Base-by-base conservation (phyloP, 2,888 invertebrate genomes). In the Melolontha melolontha region DNA sequence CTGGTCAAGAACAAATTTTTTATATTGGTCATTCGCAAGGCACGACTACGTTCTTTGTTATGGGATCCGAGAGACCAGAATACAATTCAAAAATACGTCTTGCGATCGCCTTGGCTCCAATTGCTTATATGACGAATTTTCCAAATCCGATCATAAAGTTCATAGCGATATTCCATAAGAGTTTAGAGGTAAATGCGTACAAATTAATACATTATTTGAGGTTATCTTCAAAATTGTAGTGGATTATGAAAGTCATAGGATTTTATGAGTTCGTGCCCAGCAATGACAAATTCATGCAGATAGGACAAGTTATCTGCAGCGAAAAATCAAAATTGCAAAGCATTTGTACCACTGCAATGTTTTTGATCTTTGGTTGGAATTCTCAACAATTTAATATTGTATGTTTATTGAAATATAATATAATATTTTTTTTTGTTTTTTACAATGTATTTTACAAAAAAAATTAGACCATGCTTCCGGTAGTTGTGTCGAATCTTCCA, bases 11-110 rank as follows among this genome's bases (percentile, higher is more conserved):
- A 0, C 84, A 89, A 50, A 75, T 96, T 0, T 90, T 90, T 75
- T 95, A 93, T 78, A 82, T 93, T 0, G 95, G 95, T 0, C 93
- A 94, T 79, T 95, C 94, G 0, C 89, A 90, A 79, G 95, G 94
- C 1, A 89, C 90, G 0, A 90, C 91, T 0, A 77, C 84, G 1
- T 90, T 90, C 77, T 91, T 88, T 76, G 89, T 90, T 0, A 86
- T 91, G 88, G 84, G 85, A 11, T 86, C 89, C 0, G 84, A 88
- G 63, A 81, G 84, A 12, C 90, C 91, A 0, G 87, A 87, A 50
- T 91, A 91, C 74, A 90, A 90, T 76, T 76, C 83, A 0, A 91
- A 90, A 79, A 86, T 92, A 4, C 84, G 85, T 55, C 84, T 88
- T 0, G 89, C 89, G 87, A 87, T 88, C 70, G 88, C 89, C 0